phyloP scores from a whole-genome alignment of 2,113 vertebrate genomes.

The Carollia perspicillata region DNA sequence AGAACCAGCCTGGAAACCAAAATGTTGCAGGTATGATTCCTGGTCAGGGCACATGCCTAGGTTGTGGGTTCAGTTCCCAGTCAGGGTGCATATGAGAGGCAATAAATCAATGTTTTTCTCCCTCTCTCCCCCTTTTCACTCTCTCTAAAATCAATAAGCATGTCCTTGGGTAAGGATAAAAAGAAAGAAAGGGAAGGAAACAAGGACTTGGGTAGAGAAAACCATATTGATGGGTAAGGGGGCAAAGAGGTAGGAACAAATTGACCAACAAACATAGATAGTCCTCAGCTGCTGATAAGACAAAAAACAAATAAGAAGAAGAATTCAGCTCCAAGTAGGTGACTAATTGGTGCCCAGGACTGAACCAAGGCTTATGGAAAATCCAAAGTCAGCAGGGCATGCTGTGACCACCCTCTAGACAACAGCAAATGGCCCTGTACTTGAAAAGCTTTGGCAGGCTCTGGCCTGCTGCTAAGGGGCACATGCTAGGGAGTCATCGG shows the following conservation, averaged over 20 bases:
- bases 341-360: neutral
- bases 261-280: neutral
- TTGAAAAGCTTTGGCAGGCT: neutral
- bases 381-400: neutral
- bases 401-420: neutral
- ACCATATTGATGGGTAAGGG: neutral
- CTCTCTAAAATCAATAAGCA: too few species aligned
- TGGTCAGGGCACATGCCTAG: too few species aligned
- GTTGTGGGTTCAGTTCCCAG: too few species aligned
- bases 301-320: neutral
- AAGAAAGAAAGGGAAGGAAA: neutral
- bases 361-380: neutral
- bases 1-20: too few species aligned
- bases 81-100: too few species aligned
- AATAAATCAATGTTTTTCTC: too few species aligned
- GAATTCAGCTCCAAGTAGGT: neutral
- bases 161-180: too few species aligned
- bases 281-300: neutral
- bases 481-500: neutral
- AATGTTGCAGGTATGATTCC: too few species aligned
- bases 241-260: neutral
- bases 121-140: too few species aligned
- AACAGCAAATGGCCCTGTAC: neutral
- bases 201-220: neutral
- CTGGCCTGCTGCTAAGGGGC: neutral